Conservation (phyloP, 2,797 vertebrate genomes). For the Sebastes kiyomatsui region DNA sequence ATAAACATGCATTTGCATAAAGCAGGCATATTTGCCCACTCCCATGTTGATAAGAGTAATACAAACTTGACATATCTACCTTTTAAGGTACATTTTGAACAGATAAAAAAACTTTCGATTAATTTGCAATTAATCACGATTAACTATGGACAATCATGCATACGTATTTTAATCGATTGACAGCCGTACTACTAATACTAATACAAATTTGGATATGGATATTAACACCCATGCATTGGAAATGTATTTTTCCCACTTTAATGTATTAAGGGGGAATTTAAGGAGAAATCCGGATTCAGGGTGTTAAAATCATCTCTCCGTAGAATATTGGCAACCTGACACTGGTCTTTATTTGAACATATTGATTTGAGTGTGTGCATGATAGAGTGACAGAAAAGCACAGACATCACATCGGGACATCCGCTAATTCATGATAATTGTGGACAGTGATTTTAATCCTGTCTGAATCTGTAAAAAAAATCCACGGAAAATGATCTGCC, state of each 20-base stretch:
- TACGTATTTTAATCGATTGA: no score
- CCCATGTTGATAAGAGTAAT: no score
- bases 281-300: background rate
- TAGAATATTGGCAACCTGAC: background rate
- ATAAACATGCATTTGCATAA: no score
- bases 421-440: constrained; percentile 47
- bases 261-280: background rate
- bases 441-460: constrained; percentile 41
- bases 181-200: no score
- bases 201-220: background rate
- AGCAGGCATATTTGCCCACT: no score
- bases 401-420: constrained; percentile 1
- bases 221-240: background rate
- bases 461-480: constrained; percentile 22
- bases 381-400: background rate
- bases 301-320: background rate
- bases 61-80: no score
- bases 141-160: no score
- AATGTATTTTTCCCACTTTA: background rate
- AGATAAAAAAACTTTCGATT: no score
- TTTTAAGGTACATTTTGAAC: no score
- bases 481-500: constrained; percentile 22
- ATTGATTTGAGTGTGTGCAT: background rate
- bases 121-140: no score
- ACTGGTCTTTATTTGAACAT: background rate